Evolutionary conservation across 2,113 vertebrate species (phyloP).

Genomic region (Perca flavescens): DNA sequence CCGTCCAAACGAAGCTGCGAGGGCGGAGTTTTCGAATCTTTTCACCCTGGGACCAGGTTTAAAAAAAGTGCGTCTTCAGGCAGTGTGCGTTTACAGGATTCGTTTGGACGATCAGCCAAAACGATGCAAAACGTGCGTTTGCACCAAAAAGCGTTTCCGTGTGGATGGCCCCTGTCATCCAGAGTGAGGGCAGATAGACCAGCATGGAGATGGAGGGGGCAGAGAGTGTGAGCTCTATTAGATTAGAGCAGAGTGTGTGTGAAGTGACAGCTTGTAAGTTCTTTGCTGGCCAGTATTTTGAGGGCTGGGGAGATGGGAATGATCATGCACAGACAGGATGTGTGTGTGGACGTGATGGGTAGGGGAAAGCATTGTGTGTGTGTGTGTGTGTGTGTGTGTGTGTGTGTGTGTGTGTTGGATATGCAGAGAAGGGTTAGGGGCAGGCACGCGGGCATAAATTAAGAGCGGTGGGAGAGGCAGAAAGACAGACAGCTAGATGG

Average conservation of each 20-base stretch:
- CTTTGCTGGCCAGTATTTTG: constrained; percentile 54
- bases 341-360: neutral
- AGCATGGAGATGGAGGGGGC: constrained; percentile 25
- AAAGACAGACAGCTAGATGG: constrained; percentile 59
- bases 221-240: constrained; percentile 45
- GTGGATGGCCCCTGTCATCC: too few species aligned
- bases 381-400: neutral
- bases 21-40: too few species aligned
- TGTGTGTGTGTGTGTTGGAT: constrained; percentile 12
- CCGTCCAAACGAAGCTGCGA: too few species aligned
- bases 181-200: constrained; percentile 40
- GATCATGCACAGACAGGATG: constrained; percentile 17
- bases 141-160: too few species aligned
- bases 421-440: constrained; percentile 44
- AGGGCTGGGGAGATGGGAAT: constrained; percentile 55
- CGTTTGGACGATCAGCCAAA: too few species aligned
- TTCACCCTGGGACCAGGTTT: too few species aligned
- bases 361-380: neutral
- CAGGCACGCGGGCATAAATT: constrained; percentile 48
- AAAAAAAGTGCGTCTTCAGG: too few species aligned
- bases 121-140: too few species aligned
- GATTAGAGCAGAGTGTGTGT: constrained; percentile 55
- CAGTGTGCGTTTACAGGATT: too few species aligned
- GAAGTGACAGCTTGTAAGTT: constrained; percentile 70
- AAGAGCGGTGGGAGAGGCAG: constrained; percentile 48